Percentiles rank a stretch among this genome's conserved stretches.
Evolutionary conservation across 1,140 invertebrate species (phyloP).

Genomic region (Pristionchus pacificus): DNA sequence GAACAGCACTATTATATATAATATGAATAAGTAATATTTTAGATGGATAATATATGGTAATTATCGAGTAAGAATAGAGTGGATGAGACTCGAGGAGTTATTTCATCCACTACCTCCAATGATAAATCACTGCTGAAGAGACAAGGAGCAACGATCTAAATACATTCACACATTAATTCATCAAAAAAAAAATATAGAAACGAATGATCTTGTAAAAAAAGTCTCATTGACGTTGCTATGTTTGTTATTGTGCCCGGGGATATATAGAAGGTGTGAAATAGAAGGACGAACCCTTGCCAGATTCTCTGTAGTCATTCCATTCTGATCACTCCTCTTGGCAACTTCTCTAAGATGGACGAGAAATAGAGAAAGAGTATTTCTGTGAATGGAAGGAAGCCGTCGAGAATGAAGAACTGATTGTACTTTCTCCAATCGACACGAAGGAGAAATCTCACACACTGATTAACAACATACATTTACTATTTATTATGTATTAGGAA

Average conservation of each 20-base stretch:
- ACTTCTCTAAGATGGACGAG: neutral
- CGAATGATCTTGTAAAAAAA: too few species aligned
- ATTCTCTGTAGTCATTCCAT: neutral
- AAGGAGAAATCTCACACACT: neutral
- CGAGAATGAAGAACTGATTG: neutral
- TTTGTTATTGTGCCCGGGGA: neutral
- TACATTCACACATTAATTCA: slow-evolving; percentile 14
- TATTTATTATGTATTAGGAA: neutral
- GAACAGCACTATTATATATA: too few species aligned
- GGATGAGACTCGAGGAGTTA: neutral
- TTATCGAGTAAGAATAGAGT: neutral
- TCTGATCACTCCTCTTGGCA: neutral
- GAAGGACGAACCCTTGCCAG: neutral
- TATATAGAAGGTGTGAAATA: neutral
- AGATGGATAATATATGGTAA: too few species aligned
- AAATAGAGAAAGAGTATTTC: neutral
- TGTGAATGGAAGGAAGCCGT: neutral
- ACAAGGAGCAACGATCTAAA: slow-evolving; percentile 14
- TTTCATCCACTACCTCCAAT: slow-evolving; percentile 25
- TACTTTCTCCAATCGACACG: neutral
- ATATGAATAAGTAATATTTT: too few species aligned
- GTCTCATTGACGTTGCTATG: too few species aligned
- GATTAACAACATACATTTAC: neutral
- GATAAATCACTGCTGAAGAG: slow-evolving; percentile 12
- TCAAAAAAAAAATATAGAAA: too few species aligned